Base-by-base conservation (phyloP, 2,113 vertebrate genomes). In the Lates calcarifer region DNA sequence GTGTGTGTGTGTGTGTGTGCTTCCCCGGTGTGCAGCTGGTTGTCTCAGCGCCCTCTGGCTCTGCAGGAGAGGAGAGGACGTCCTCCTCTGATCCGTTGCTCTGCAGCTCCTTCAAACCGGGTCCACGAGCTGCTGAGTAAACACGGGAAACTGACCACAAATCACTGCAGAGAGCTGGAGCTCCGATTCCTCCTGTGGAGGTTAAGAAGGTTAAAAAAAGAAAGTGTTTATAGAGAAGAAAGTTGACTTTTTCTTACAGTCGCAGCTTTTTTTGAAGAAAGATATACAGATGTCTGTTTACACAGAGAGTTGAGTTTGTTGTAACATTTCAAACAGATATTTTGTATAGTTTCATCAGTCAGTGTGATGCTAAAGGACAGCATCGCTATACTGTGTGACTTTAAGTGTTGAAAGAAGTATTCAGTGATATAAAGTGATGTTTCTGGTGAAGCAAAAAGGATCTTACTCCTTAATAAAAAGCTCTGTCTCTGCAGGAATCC, bases 61-160 rank as follows among this genome's bases (percentile, higher is more conserved):
- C 51, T 47, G 2, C 31, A 62, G 69, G 86, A 71, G 79, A 71
- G 10, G 1, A 2, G 51, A 84, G 41, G 74, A 58, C 61, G 73
- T n/a, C 9, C 0, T 76, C 56, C 81, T 64, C 1, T 28, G 60
- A 61, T 70, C 39, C 22, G 77, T 67, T 37, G 33, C 75, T 87
- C 81, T 69, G 70, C 78, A 81, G 82, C 74, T 88, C 72, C 64
- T 71, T 35, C 71, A 60, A 71, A 74, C 83, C 81, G 82, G 60
- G 64, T 5, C 41, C 71, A 57, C 37, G 57, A 83, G 76, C 86
- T 11, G 53, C 84, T 77, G 74, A 1, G 79, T 83, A 80, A 84
- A 81, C 82, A 86, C 8, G 5, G 18, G 53, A 73, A 61, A 63
- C 35, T 58, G 74, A 26, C 60, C 82, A 61, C 84, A 87, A 82